phyloP scores from a whole-genome alignment of 2,113 vertebrate genomes.

The Aythya baeri region DNA sequence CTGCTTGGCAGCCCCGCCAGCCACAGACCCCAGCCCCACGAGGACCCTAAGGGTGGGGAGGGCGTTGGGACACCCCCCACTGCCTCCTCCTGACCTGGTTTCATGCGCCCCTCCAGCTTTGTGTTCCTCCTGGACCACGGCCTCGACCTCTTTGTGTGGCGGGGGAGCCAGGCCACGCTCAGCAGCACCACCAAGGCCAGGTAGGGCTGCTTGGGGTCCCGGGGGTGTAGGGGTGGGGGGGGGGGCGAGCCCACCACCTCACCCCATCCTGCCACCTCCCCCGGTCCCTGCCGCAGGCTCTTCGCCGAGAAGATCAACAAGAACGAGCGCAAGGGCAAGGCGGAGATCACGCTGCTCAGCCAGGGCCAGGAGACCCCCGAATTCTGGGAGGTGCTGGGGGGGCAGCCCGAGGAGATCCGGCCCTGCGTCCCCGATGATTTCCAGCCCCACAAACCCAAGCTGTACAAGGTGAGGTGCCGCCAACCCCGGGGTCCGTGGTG shows the following conservation, averaged over 20 bases:
- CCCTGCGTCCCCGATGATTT: conserved; percentile 91
- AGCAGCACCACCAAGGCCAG: conserved; percentile 95
- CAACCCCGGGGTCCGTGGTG: fast-evolving
- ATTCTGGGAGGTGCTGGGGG: conserved; percentile 92
- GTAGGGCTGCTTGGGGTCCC: conserved; percentile 54
- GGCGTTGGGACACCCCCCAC: fast-evolving
- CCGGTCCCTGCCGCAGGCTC: conserved; percentile 70
- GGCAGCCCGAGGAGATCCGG: conserved; percentile 91
- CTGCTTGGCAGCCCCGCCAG: not conserved
- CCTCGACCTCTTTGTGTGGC: conserved; percentile 90
- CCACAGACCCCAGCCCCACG: not conserved
- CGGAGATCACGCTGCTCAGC: conserved; percentile 84
- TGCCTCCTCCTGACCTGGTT: not conserved
- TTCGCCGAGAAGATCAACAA: conserved; percentile 99
- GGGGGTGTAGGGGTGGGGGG: not conserved
- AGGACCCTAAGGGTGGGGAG: not conserved
- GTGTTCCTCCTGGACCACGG: conserved; percentile 93
- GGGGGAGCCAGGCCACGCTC: conserved; percentile 89
- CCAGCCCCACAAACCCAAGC: conserved; percentile 88
- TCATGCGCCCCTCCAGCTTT: conserved; percentile 76
- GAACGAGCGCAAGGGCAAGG: conserved; percentile 94
- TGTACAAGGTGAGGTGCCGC: conserved; percentile 87
- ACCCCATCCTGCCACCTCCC: not conserved
- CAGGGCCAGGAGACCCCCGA: conserved; percentile 88
- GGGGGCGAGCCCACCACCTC: not conserved